These are phyloP conservation scores for Camptogramma bilineatum DNA, from an alignment of 2,888 invertebrate genomes.

Conservation along the genomic window DNA sequence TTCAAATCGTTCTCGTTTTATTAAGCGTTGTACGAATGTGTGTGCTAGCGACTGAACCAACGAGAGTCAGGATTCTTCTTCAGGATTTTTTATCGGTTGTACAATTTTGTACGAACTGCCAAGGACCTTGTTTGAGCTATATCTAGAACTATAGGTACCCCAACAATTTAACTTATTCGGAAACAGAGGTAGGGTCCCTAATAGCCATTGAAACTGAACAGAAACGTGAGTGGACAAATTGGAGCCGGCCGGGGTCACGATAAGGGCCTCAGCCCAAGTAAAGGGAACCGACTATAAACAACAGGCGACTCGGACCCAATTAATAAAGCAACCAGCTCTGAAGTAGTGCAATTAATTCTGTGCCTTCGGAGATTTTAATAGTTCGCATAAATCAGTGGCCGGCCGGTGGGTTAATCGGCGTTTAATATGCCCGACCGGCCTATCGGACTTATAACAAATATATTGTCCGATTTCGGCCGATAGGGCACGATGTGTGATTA, in stretches of 20 bases:
- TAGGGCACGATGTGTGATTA: constrained; percentile 50
- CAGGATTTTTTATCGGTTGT: too few species aligned
- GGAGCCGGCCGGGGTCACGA: constrained; percentile 78
- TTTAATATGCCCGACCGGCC: constrained; percentile 81
- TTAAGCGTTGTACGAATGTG: not conserved
- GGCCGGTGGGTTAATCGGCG: constrained; percentile 83
- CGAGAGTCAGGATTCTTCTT: not conserved
- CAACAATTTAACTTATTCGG: constrained; percentile 52
- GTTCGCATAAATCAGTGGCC: constrained; percentile 82
- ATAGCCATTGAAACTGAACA: constrained; percentile 80
- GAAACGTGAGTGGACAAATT: constrained; percentile 83
- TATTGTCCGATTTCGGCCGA: constrained; percentile 52
- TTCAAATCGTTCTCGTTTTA: constrained; percentile 27
- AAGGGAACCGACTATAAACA: constrained; percentile 82
- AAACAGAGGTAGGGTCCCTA: constrained; percentile 75
- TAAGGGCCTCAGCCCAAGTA: constrained; percentile 69
- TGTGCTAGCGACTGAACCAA: not conserved
- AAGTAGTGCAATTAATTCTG: constrained; percentile 85
- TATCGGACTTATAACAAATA: constrained; percentile 58
- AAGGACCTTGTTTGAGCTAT: not conserved
- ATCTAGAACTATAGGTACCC: constrained; percentile 23
- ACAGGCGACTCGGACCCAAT: constrained; percentile 82
- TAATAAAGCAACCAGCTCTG: constrained; percentile 82
- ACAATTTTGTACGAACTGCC: too few species aligned
- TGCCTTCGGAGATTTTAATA: constrained; percentile 85